Evolutionary conservation across 1,140 invertebrate genomes (phyloP), one percentile per base, ranked within the genome.

Genomic region (Ectropis grisescens): DNA sequence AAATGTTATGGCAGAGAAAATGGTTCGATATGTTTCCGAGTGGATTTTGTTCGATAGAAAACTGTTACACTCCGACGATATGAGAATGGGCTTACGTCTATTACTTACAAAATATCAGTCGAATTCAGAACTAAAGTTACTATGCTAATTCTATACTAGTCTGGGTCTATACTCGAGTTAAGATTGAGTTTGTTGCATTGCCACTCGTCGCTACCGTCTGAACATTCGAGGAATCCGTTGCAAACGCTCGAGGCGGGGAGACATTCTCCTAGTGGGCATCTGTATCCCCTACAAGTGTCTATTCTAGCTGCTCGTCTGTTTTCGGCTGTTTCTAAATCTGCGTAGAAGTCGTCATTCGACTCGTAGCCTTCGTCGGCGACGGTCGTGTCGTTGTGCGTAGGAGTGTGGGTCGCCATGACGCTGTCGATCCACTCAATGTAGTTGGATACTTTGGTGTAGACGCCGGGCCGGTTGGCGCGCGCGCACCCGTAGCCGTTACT

Each of bases 401-500:
- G 58, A 8, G 70, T 65, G 48, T 71, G 38, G 0, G 53, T 46
- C 1, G 54, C 52, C 30, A 87, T 86, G 13, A 85, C 82, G 7
- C 82, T 71, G 47, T 91, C 84, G 13, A 94, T 91, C 89, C 92
- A 94, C 19, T 87, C 84, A 10, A 93, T 67, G 67, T 94, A 93
- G 58, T 91, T 86, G 37, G 89, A 82, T 2, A 94, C 92, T 69
- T 93, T 93, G 0, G 93, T 95, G 78, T 96, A 96, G 27, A 96
- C 93, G 1, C 93, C 94, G 1, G 93, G 93, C 14, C 91, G 82
- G 64, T 92, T 91, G 1, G 90, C 89, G 38, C 90, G 85, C 1
- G 93, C 94, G 61, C 93, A 95, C 0, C 93, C 92, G 57, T 93
- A 93, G 0, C 95, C 95, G 82, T 96, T 93, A 10, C 91, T 93